Evolutionary conservation across 1,140 invertebrate species (phyloP).

Genomic region (Heterodera schachtii): DNA sequence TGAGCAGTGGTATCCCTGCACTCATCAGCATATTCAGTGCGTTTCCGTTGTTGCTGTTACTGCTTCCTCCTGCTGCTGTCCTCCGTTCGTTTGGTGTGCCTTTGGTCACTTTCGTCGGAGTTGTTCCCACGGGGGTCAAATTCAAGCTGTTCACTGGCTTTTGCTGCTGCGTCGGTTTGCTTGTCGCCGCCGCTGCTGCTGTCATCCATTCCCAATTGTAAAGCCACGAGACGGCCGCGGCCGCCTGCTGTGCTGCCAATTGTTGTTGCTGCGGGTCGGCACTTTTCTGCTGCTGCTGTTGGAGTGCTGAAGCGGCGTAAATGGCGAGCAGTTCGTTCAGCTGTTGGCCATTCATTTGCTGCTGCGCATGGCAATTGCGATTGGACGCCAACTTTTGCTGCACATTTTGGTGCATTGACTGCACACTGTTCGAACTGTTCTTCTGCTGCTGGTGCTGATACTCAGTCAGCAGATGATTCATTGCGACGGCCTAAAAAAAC

Average conservation of each 20-base stretch:
- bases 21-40: constrained; percentile 3
- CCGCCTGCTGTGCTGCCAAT: constrained; percentile 4
- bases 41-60: constrained; percentile 14
- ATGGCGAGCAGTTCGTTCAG: constrained; percentile 21
- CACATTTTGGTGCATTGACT: not conserved
- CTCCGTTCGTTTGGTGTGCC: not conserved
- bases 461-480: constrained; percentile 11
- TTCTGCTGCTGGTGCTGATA: constrained; percentile 10
- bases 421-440: not conserved
- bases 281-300: not conserved
- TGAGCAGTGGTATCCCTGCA: constrained; percentile 3
- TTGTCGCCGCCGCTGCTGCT: not conserved
- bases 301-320: not conserved
- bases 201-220: constrained; percentile 28
- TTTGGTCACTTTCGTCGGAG: not conserved
- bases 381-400: not conserved
- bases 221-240: constrained; percentile 9
- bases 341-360: not conserved
- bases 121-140: too few relatives aligned
- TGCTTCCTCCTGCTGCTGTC: not conserved
- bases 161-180: not conserved
- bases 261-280: constrained; percentile 10
- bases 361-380: not conserved
- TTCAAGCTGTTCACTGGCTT: constrained; percentile 3
- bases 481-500: constrained; percentile 17